Evolutionary conservation across 2,113 vertebrate species (phyloP).

Genomic region (Aviceda subcristata): DNA sequence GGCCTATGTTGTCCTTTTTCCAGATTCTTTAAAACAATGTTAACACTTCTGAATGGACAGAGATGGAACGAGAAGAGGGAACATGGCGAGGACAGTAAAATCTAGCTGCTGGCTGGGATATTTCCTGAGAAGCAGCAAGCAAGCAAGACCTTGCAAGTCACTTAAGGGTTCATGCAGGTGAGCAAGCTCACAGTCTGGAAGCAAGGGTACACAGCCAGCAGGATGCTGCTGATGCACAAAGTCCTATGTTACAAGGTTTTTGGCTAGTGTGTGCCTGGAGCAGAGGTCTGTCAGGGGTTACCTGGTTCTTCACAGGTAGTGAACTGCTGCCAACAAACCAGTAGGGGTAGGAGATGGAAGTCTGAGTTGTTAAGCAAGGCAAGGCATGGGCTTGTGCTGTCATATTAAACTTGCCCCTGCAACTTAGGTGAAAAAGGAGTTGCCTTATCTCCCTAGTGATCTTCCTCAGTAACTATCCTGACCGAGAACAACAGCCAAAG

Average conservation of each 20-base stretch:
- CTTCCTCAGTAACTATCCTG: neutral
- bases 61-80: neutral
- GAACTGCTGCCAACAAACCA: neutral
- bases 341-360: neutral
- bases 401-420: neutral
- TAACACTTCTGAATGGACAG: constrained; percentile 23
- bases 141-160: neutral
- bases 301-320: neutral
- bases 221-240: neutral
- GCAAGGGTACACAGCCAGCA: neutral
- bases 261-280: neutral
- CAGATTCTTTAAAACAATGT: constrained; percentile 1
- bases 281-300: neutral
- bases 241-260: neutral
- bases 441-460: neutral
- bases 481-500: neutral
- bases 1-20: neutral
- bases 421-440: neutral
- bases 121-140: constrained; percentile 32
- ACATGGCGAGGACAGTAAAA: constrained; percentile 58
- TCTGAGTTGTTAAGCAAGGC: neutral
- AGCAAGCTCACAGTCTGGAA: neutral
- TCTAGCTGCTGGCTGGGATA: neutral
- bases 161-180: neutral
- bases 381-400: neutral